Evolutionary conservation across 2,888 invertebrate genomes (phyloP), one percentile per base, ranked within the genome.

Genomic region (Cryptops parisi): DNA sequence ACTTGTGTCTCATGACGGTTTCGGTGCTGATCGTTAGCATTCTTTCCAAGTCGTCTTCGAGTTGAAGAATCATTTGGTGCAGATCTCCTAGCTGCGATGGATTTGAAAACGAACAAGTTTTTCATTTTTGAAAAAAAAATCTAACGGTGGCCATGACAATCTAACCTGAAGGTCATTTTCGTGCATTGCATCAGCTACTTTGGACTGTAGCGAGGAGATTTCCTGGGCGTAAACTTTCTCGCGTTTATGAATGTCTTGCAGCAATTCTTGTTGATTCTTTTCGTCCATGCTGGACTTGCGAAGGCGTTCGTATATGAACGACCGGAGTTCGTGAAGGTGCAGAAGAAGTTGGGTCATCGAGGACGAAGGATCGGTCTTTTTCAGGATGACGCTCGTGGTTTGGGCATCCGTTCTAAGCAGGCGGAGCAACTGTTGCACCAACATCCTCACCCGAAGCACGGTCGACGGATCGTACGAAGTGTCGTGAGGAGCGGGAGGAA

Each of bases 21-120:
- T 48, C 48, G 3, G 33, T 21, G 15, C 21, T 38, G 2, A 48
- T 38, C 15, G 38, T 38, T 17, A 48, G 33, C 48, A 48, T 48
- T 48, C 38, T 48, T 38, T 48, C 48, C 22, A 48, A 21, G 22
- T 48, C 48, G 21, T 48, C 48, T 38, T 48, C 48, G 2, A 48
- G 21, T 21, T 48, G 38, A 5, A 19, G 21, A 12, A 48, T 38
- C 22, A 19, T 48, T 17, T 27, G 19, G 5, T 26, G 26, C 17
- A 48, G 15, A 6, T 48, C 12, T 17, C 3, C 19, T n/a, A 48
- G 19, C 48, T 48, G 2, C 6, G 26, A 24, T 9, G 5, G n/a
- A 15, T 24, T 17, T 3, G 24, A 44, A 47, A 33, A 33, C 9
- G 15, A 33, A 33, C 6, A 33, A 33, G 33, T 6, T 15, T 47